Evolutionary conservation across 2,888 invertebrate species (phyloP), one percentile per base, ranked within the genome.

Genomic region (Lasiommata megera): DNA sequence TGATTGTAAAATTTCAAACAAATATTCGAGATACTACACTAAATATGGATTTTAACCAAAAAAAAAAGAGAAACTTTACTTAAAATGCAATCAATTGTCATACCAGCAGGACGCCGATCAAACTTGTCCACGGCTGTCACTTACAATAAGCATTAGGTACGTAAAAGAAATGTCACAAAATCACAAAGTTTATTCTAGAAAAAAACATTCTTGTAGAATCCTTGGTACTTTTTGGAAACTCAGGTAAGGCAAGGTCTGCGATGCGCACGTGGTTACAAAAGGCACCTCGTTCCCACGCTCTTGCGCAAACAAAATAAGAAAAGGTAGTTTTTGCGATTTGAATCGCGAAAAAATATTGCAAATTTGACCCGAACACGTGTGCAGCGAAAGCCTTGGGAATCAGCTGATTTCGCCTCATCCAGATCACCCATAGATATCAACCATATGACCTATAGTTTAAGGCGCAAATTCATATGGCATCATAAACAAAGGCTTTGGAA

Each of bases 361-460:
- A 74, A 76, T 76, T 68, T 72, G 71, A 73, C 74, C 75, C 67
- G 74, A 71, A 77, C 85, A 83, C 82, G 81, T 84, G 82, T 77
- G 75, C 67, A 61, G 56, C 60, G 61, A 66, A 72, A 71, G 64
- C 73, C 79, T 75, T 84, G 81, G 75, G 82, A 80, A 84, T 83
- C 86, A 85, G 85, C 84, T 84, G 84, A 82, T 81, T 54, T 53
- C 16, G 17, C 16, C 8, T 18, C 11, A 36, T 9, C 29, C 3
- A 1, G 2, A 40, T 14, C 62, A 68, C 66, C 6, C 71, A 71
- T 68, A 9, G 18, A 31, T 9, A 62, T 63, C 54, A 48, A 52
- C 54, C 41, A 55, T 66, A 62, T 57, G 56, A 37, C 58, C 51
- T 14, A 0, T n/a, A 5, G 0, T 1, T 17, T 54, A 56, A 38